Percentiles rank a stretch among this genome's conserved stretches.
Conservation (phyloP, 1,140 invertebrate species). For the Uloborus diversus region DNA sequence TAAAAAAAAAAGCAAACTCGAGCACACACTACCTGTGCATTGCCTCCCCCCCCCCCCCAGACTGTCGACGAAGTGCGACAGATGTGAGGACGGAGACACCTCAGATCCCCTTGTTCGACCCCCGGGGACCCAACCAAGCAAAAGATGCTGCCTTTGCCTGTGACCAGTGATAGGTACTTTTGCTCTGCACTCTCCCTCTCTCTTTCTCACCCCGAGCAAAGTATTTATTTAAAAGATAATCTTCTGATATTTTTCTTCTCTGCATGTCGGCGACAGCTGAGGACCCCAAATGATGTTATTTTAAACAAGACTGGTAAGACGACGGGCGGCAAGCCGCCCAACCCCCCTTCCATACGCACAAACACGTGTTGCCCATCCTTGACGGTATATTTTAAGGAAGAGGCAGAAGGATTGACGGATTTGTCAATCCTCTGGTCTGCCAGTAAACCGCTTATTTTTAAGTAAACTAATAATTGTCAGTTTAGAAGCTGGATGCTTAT, state of each 20-base stretch:
- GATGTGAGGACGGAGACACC: neutral
- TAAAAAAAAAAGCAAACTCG: no score
- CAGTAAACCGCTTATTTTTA: no score
- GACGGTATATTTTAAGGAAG: no score
- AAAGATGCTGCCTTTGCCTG: slow-evolving; percentile 6
- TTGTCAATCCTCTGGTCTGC: no score
- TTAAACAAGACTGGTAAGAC: slow-evolving; percentile 29
- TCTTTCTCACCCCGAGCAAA: no score
- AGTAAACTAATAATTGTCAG: no score
- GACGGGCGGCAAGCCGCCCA: neutral
- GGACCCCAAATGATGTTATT: slow-evolving; percentile 41
- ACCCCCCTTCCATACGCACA: neutral
- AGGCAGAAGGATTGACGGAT: no score
- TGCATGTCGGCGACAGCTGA: slow-evolving; percentile 27
- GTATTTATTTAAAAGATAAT: slow-evolving; percentile 52
- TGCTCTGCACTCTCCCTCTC: no score
- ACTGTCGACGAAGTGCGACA: neutral
- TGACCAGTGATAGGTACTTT: slow-evolving; percentile 29
- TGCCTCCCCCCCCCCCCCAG: no score
- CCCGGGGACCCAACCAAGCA: neutral
- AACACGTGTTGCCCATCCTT: neutral
- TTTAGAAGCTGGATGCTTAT: no score
- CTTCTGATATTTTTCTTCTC: slow-evolving; percentile 21
- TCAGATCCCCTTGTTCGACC: neutral
- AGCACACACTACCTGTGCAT: no score